These are phyloP conservation scores for Speoplatyrhinus poulsoni DNA, from an alignment of 2,113 vertebrate species.

Conservation along the genomic window DNA sequence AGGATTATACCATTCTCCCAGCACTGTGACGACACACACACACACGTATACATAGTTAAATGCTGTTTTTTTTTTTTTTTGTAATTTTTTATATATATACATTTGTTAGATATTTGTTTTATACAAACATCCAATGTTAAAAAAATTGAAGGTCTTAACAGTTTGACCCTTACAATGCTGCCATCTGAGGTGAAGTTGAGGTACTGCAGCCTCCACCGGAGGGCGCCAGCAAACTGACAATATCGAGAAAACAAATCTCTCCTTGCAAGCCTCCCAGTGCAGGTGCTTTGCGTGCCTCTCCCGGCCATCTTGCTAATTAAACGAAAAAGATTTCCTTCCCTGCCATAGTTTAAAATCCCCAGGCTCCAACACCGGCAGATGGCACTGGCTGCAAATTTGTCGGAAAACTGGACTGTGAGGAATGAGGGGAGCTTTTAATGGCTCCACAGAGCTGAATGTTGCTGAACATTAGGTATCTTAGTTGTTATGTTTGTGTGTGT, in stretches of 20 bases:
- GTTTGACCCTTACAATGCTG: neutral
- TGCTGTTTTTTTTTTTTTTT: too few species aligned
- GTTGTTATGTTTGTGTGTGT: neutral
- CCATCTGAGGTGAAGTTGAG: slow-evolving; percentile 16
- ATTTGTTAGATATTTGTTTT: too few species aligned
- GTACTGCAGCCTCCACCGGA: slow-evolving; percentile 48
- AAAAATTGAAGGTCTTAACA: neutral
- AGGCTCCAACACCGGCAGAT: slow-evolving; percentile 52
- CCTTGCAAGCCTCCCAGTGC: slow-evolving; percentile 10
- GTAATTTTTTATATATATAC: too few species aligned
- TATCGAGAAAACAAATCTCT: neutral
- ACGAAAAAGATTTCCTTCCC: slow-evolving; percentile 58
- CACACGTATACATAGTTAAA: slow-evolving; percentile 12
- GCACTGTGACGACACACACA: slow-evolving; percentile 77
- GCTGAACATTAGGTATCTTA: neutral
- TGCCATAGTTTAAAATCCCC: slow-evolving; percentile 41
- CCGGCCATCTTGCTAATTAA: slow-evolving; percentile 66
- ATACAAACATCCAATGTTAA: neutral
- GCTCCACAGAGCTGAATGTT: slow-evolving; percentile 23
- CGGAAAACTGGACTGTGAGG: slow-evolving; percentile 53
- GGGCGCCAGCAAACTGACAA: slow-evolving; percentile 56
- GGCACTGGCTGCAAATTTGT: slow-evolving; percentile 49
- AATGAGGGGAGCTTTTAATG: slow-evolving; percentile 48
- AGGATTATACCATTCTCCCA: slow-evolving; percentile 99
- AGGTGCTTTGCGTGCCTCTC: slow-evolving; percentile 26